These are phyloP conservation scores for Eurytemora carolleeae DNA, from an alignment of 1,140 invertebrate species.

Conservation along the genomic window DNA sequence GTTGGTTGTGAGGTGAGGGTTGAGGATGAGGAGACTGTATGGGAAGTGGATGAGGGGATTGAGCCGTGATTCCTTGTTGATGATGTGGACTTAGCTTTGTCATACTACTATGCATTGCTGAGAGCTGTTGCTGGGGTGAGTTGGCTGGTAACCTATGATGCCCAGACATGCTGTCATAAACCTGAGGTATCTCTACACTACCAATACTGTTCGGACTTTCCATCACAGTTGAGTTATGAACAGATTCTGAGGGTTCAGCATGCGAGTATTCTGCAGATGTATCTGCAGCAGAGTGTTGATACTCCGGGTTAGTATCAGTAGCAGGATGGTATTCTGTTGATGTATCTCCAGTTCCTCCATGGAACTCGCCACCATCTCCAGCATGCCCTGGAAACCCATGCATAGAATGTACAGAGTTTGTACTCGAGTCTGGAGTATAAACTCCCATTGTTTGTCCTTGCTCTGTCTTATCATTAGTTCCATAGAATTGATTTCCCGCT, in stretches of 20 bases:
- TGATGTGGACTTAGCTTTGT: background rate
- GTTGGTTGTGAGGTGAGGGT: background rate
- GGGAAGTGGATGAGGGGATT: background rate
- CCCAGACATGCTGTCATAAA: background rate
- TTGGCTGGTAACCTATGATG: no score
- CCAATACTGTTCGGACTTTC: background rate
- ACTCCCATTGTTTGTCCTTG: constrained; percentile 35
- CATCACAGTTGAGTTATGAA: background rate
- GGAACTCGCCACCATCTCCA: constrained; percentile 50
- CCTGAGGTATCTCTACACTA: background rate
- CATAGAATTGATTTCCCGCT: background rate
- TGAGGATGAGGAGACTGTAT: background rate
- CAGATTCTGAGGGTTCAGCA: no score
- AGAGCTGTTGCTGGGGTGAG: background rate
- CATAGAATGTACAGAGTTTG: constrained; percentile 57
- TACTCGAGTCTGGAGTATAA: constrained; percentile 59
- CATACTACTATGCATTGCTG: background rate
- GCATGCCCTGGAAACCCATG: constrained; percentile 51
- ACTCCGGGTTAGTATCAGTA: no score
- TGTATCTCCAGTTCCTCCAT: no score
- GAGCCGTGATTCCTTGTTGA: background rate
- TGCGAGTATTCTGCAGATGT: no score
- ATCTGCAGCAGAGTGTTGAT: no score
- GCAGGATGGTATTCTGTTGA: no score
- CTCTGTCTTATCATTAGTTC: background rate